Evolutionary conservation across 2,113 vertebrate species (phyloP), one percentile per base, ranked within the genome.

Genomic region (Petromus typicus): DNA sequence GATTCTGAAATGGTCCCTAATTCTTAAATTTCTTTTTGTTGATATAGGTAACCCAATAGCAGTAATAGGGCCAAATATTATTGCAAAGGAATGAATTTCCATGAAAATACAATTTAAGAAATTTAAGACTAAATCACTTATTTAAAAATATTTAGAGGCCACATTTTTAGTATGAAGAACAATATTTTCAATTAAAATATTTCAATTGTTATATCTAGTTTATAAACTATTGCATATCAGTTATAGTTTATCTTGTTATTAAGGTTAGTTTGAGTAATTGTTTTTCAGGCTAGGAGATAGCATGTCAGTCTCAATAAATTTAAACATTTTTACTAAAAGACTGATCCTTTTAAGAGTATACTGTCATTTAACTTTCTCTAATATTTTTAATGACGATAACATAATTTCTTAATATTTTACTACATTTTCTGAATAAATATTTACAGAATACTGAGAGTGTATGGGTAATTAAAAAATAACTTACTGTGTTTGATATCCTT

Each of bases 371-470:
- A 89, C 64, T 94, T 94, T 30, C 75, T 57, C 48, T 78, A 64
- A 82, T 92, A 75, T 45, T 86, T 96, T 90, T 63, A 10, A 90
- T 32, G 78, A 75, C 48, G 30, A n/a, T 13, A 83, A 87, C 40
- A 37, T 96, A 9, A 81, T 87, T 88, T 95, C 48, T 95, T 85
- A 86, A 64, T 91, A n/a, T 95, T 89, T 79, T 27, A 83, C 32
- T 83, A 32, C 61, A 8, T 63, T 51, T 88, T 87, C 54, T 78
- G 56, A 88, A 37, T 84, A 76, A 87, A 69, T 79, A 76, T 67
- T 87, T 94, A 67, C 1, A 82, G 30, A 84, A 27, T 85, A 73
- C 34, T 81, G 57, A 88, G 34, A 76, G 13, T 80, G 7, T 22
- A 43, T 92, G 30, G 34, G 18, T 45, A 67, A 90, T 78, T 51